Conservation (phyloP, 2,888 invertebrate species). For the Allacma fusca region DNA sequence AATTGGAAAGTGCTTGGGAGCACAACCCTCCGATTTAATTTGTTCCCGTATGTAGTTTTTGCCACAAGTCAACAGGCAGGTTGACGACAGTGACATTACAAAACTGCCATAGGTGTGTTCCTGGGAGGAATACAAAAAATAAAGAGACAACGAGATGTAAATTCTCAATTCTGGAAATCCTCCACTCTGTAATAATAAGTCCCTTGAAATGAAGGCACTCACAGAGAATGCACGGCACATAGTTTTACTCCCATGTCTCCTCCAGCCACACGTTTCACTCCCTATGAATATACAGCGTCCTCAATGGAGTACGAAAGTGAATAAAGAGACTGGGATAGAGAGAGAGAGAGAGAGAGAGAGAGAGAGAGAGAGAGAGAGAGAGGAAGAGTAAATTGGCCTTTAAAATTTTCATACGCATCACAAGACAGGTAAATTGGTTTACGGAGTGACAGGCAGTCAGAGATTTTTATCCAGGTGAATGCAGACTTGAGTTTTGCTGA, state of each 20-base stretch:
- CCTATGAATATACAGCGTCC: neutral
- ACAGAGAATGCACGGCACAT: neutral
- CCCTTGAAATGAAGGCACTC: neutral
- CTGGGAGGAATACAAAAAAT: neutral
- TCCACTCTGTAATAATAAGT: slow-evolving; percentile 6
- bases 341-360: too few relatives aligned
- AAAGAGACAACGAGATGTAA: neutral
- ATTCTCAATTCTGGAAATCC: neutral
- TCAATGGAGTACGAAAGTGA: neutral
- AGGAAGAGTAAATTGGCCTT: slow-evolving; percentile 31
- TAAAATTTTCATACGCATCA: slow-evolving; percentile 37
- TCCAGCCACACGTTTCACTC: too few relatives aligned
- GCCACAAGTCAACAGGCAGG: neutral
- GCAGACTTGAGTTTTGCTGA: neutral
- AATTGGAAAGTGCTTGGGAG: neutral
- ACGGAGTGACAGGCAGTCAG: slow-evolving; percentile 30
- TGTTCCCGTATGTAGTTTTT: neutral
- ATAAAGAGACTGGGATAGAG: slow-evolving; percentile 7
- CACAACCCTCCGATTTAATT: slow-evolving; percentile 4
- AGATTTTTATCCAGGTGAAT: slow-evolving; percentile 21
- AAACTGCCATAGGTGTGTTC: neutral
- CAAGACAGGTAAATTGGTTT: slow-evolving; percentile 35
- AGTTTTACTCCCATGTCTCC: too few relatives aligned
- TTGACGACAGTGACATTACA: neutral
- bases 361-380: too few relatives aligned